These are phyloP conservation scores for Acanthisitta chloris DNA, from an alignment of 2,113 vertebrate species.

Conservation along the genomic window DNA sequence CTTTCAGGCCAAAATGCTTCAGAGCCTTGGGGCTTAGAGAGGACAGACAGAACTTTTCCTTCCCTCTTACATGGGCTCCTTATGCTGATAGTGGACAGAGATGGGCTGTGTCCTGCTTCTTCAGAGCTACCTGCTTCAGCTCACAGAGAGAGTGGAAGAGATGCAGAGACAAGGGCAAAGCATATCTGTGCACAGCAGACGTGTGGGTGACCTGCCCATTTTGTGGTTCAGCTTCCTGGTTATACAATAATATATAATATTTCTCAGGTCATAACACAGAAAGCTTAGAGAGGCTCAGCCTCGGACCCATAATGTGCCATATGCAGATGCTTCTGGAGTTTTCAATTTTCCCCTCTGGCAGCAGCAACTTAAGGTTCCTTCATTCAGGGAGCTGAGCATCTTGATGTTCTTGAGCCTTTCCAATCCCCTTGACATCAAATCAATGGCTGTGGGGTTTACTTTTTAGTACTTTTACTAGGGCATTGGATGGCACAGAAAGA, in stretches of 20 bases:
- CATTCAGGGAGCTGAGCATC: background rate
- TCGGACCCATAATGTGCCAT: background rate
- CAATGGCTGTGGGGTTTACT: background rate
- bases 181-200: rapidly evolving
- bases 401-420: background rate
- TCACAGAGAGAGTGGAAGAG: background rate
- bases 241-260: background rate
- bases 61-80: background rate
- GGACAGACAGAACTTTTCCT: background rate
- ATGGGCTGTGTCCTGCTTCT: background rate
- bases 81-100: background rate
- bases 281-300: background rate
- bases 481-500: background rate
- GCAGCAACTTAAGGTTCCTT: background rate
- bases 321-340: background rate
- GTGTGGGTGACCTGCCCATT: background rate
- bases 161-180: background rate
- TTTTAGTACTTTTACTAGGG: too few species aligned
- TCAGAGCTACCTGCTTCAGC: background rate
- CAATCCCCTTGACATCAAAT: background rate
- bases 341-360: background rate
- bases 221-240: background rate
- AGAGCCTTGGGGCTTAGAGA: background rate
- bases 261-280: background rate
- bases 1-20: background rate